A percentile compares a stretch with the other conserved stretches of the same genome.
Evolutionary conservation across 1,140 invertebrate genomes (phyloP).

Genomic region (Zaprionus taronus): DNA sequence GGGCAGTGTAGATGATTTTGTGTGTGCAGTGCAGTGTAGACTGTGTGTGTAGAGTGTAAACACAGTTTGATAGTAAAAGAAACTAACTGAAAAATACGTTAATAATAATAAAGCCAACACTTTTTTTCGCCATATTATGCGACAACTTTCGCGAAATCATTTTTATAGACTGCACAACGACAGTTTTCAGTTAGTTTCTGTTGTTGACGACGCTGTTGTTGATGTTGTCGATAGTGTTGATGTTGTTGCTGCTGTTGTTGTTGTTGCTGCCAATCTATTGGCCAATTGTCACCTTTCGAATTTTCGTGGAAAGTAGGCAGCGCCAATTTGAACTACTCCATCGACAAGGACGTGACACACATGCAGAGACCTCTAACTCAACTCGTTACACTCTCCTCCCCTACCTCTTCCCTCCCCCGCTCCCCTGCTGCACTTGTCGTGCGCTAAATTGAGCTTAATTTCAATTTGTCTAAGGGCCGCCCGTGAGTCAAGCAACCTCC

Average conservation of each 20-base stretch:
- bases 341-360: slow-evolving; percentile 36
- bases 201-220: slow-evolving; percentile 7
- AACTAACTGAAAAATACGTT: slow-evolving; percentile 66
- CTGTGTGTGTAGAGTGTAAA: slow-evolving; percentile 29
- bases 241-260: slow-evolving; percentile 11
- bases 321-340: slow-evolving; percentile 1
- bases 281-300: slow-evolving; percentile 73
- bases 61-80: slow-evolving; percentile 73
- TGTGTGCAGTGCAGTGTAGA: slow-evolving; percentile 20
- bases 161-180: slow-evolving; percentile 73
- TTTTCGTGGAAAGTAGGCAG: slow-evolving; percentile 41
- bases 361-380: slow-evolving; percentile 1
- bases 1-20: slow-evolving; percentile 9
- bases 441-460: slow-evolving; percentile 53
- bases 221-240: slow-evolving; percentile 1
- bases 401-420: background rate
- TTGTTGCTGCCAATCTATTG: slow-evolving; percentile 57
- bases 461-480: slow-evolving; percentile 49
- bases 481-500: slow-evolving; percentile 48
- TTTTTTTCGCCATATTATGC: slow-evolving; percentile 72
- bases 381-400: background rate
- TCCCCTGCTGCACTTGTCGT: slow-evolving; percentile 32
- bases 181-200: slow-evolving; percentile 21
- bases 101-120: slow-evolving; percentile 68
- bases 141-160: slow-evolving; percentile 81